These are phyloP conservation scores for Calyptomena viridis DNA, from an alignment of 2,113 vertebrate genomes.

Conservation along the genomic window DNA sequence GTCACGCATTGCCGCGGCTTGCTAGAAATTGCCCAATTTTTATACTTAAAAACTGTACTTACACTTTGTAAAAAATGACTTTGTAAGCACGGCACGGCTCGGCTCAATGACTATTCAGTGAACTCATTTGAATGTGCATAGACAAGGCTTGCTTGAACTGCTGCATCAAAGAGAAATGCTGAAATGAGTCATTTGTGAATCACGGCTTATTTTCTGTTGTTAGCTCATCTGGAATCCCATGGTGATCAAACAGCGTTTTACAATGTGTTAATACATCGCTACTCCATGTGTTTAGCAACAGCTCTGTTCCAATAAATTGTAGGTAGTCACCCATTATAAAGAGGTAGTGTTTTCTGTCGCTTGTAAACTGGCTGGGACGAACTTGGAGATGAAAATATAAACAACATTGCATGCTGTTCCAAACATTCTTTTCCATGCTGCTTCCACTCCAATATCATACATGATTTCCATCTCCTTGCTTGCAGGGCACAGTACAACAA, in stretches of 20 bases:
- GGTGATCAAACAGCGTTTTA: conserved; percentile 65
- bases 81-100: conserved; percentile 15
- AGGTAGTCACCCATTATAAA: conserved; percentile 31
- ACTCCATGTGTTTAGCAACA: conserved; percentile 56
- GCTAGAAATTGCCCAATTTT: conserved; percentile 34
- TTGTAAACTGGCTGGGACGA: background rate
- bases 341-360: background rate
- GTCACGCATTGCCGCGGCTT: background rate
- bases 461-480: background rate
- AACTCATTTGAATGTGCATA: conserved; percentile 46
- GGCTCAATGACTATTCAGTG: conserved; percentile 30
- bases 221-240: conserved; percentile 63
- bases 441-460: background rate
- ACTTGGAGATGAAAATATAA: background rate
- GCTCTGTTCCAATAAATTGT: conserved; percentile 39
- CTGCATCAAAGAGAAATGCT: conserved; percentile 63
- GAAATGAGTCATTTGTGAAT: conserved; percentile 67
- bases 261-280: conserved; percentile 54
- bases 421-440: background rate
- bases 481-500: background rate
- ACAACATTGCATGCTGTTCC: background rate
- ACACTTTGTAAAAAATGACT: background rate
- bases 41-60: conserved; percentile 15
- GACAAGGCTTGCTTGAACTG: conserved; percentile 44
- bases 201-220: conserved; percentile 54